These are phyloP conservation scores for Phyllopteryx taeniolatus DNA, from an alignment of 2,113 vertebrate genomes.

Conservation along the genomic window DNA sequence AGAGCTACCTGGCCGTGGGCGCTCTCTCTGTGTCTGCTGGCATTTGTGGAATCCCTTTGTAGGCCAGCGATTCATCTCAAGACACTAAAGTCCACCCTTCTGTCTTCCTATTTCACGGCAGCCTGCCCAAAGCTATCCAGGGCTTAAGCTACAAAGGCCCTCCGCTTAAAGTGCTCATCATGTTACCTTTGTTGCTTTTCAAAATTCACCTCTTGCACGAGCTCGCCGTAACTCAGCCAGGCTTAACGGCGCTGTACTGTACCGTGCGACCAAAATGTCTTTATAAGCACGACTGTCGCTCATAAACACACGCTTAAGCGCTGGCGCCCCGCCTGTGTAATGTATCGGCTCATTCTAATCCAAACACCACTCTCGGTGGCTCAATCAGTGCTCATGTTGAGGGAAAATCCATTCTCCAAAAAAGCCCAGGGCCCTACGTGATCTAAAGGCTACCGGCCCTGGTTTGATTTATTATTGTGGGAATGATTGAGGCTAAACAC, in stretches of 20 bases:
- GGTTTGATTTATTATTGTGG: slow-evolving; percentile 59
- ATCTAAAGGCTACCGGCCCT: slow-evolving; percentile 51
- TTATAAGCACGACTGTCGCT: slow-evolving; percentile 11
- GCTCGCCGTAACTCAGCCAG: slow-evolving; percentile 3
- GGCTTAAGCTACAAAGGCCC: slow-evolving; percentile 19
- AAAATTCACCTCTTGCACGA: slow-evolving; percentile 15
- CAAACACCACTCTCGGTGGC: slow-evolving; percentile 52
- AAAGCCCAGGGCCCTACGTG: slow-evolving; percentile 35
- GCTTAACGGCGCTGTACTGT: slow-evolving; percentile 2
- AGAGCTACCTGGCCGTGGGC: slow-evolving; percentile 54
- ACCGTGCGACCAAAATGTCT: slow-evolving; percentile 4
- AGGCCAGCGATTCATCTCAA: slow-evolving; percentile 51
- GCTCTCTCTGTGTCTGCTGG: slow-evolving; percentile 42
- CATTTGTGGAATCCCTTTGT: slow-evolving; percentile 66
- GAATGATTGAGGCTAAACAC: slow-evolving; percentile 23
- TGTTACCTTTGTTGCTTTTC: slow-evolving; percentile 21
- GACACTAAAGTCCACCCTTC: slow-evolving; percentile 44
- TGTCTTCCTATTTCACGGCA: slow-evolving; percentile 29
- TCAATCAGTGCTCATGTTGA: slow-evolving; percentile 47
- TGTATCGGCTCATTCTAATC: slow-evolving; percentile 49
- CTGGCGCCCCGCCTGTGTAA: slow-evolving; percentile 48
- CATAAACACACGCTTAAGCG: slow-evolving; percentile 6
- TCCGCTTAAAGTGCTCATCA: slow-evolving; percentile 30
- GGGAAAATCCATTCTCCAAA: slow-evolving; percentile 53
- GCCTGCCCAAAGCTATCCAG: slow-evolving; percentile 25